phyloP scores from a whole-genome alignment of 1,140 invertebrate genomes.

The Lysiphlebus fabarum region DNA sequence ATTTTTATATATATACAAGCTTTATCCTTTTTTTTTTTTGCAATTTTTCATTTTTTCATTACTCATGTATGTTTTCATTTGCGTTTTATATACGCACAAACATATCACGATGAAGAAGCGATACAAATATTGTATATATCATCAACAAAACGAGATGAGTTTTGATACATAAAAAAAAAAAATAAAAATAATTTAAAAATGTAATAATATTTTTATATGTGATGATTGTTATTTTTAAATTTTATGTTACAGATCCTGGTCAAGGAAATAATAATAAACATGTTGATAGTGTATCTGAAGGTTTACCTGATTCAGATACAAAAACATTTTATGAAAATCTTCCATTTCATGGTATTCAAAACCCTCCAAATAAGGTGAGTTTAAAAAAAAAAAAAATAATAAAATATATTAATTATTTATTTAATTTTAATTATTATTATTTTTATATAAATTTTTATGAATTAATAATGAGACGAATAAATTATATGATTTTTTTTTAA shows the following conservation, averaged over 20 bases:
- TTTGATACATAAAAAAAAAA: too few relatives aligned
- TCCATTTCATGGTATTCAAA: conserved; percentile 87
- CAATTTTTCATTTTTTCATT: not conserved
- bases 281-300: conserved; percentile 51
- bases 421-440: too few relatives aligned
- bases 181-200: too few relatives aligned
- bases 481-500: too few relatives aligned
- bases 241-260: conserved; percentile 49
- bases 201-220: not conserved
- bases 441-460: too few relatives aligned
- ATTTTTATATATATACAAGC: conserved; percentile 5
- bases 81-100: too few relatives aligned
- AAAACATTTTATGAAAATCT: conserved; percentile 88
- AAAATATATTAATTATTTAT: too few relatives aligned
- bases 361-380: conserved; percentile 84
- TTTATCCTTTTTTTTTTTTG: not conserved
- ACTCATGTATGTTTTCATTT: too few relatives aligned
- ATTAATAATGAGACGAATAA: too few relatives aligned
- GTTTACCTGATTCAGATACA: conserved; percentile 51
- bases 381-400: not conserved
- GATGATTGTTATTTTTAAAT: not conserved
- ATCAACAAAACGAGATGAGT: too few relatives aligned
- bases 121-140: too few relatives aligned
- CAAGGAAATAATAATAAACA: conserved; percentile 49
- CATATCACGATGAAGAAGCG: too few relatives aligned